phyloP scores from a whole-genome alignment of 2,888 invertebrate genomes.

The Dimorphilus gyrociliatus region DNA sequence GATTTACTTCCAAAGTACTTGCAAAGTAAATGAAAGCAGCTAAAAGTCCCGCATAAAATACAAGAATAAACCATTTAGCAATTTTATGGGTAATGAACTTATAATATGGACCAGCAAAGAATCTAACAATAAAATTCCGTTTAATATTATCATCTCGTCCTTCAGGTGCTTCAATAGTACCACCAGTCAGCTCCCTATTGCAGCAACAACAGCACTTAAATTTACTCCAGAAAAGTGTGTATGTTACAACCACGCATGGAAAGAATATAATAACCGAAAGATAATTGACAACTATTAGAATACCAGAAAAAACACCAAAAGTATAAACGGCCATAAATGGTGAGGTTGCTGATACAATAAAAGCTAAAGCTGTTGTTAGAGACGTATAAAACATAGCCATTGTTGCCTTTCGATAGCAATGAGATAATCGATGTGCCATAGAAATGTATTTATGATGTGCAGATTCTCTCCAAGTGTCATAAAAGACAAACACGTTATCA shows the following conservation, averaged over 20 bases:
- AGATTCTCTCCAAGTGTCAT: conserved; percentile 25
- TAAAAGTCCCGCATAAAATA: conserved; percentile 10
- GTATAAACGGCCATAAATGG: conserved; percentile 21
- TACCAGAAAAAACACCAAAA: conserved; percentile 24
- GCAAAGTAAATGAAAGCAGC: conserved; percentile 17
- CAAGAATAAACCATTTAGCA: conserved; percentile 14
- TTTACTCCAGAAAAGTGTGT: conserved; percentile 12
- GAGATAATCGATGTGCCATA: conserved; percentile 19
- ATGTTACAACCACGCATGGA: conserved; percentile 18
- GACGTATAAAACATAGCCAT: conserved; percentile 28
- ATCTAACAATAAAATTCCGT: conserved; percentile 15
- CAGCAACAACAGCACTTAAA: conserved; percentile 11
- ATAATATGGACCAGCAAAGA: conserved; percentile 16
- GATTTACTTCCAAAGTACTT: conserved; percentile 17
- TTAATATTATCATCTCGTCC: too few species aligned
- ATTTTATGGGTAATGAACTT: conserved; percentile 12
- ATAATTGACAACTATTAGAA: conserved; percentile 26
- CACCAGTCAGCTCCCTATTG: background rate
- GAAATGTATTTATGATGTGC: conserved; percentile 11
- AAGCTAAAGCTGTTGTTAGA: conserved; percentile 25
- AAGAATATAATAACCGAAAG: conserved; percentile 29
- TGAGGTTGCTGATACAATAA: conserved; percentile 22
- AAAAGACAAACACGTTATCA: conserved; percentile 30
- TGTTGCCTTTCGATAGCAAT: conserved; percentile 22
- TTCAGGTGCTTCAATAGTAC: too few species aligned